Evolutionary conservation across 2,113 vertebrate species (phyloP), one percentile per base, ranked within the genome.

Genomic region (Dermatemys mawii): DNA sequence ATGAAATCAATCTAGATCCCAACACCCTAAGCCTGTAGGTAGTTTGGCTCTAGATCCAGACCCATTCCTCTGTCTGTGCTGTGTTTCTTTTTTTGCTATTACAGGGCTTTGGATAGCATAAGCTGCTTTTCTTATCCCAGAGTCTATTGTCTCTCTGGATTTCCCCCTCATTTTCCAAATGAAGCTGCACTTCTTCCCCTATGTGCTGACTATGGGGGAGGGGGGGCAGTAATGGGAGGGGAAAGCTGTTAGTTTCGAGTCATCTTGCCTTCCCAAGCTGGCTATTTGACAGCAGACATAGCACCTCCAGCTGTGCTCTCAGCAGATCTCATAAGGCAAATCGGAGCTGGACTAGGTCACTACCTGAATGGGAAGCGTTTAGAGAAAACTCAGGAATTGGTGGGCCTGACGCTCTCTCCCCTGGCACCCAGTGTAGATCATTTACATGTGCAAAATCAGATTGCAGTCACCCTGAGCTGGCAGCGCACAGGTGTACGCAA

Each of bases 131-230:
- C 46, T 16, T 38, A 19, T 16, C 50, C n/a, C 24, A 81, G 51
- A 41, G 22, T 3, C 7, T 4, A 5, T 48, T 57, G 1, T 38
- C 35, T 19, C 17, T 67, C 32, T 67, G 63, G 63, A 3, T 35
- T 57, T 24, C 60, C 84, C 32, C 17, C 35, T 6, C n/a, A 0
- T 78, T 57, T 44, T 70, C 26, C 49, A 41, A 41, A 24, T 0
- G 0, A 11, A 55, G 76, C 75, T 48, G 75, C 53, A 81, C 46
- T 24, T 78, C 46, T 35, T 63, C 22, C 0, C 5, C 35, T 13
- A 12, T 14, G 5, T 11, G 0, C 3, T 7, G 50, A 17, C 87
- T 11, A 2, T 2, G 4, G 26, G 9, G 51, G 7, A 4, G 54
- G 35, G 16, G 7, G 3, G 16, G 10, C n/a, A n/a, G n/a, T n/a